phyloP scores from a whole-genome alignment of 2,797 vertebrate species.

The Gymnopithys bicolor region DNA sequence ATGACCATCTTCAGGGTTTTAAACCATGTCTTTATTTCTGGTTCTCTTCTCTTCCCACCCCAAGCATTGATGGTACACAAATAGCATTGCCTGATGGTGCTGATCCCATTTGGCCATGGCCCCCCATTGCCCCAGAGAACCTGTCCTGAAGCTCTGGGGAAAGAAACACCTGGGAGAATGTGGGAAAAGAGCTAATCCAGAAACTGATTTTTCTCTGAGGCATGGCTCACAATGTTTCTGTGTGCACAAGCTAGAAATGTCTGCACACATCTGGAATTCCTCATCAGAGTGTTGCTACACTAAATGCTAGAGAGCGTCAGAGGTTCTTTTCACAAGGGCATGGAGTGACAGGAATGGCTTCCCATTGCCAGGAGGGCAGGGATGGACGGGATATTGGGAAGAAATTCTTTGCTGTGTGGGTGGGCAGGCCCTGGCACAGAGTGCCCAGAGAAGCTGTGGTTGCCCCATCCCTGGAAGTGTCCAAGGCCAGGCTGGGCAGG shows the following conservation, averaged over 20 bases:
- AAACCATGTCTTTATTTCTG: neutral
- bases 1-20: neutral
- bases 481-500: rapidly evolving
- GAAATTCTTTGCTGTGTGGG: neutral
- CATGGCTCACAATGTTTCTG: neutral
- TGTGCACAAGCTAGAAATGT: neutral
- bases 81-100: neutral
- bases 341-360: neutral
- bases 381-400: neutral
- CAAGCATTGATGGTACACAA: too few relatives aligned
- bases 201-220: neutral
- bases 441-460: neutral
- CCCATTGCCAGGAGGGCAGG: neutral
- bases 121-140: neutral
- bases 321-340: neutral
- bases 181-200: neutral
- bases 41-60: neutral
- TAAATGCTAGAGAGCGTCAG: neutral
- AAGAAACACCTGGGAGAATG: neutral
- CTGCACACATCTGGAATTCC: neutral
- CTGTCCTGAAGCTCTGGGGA: neutral
- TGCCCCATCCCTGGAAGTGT: neutral
- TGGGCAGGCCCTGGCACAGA: neutral
- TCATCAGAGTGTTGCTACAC: rapidly evolving
- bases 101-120: rapidly evolving